Evolutionary conservation across 2,797 vertebrate genomes (phyloP).

Genomic region (Euthynnus affinis): DNA sequence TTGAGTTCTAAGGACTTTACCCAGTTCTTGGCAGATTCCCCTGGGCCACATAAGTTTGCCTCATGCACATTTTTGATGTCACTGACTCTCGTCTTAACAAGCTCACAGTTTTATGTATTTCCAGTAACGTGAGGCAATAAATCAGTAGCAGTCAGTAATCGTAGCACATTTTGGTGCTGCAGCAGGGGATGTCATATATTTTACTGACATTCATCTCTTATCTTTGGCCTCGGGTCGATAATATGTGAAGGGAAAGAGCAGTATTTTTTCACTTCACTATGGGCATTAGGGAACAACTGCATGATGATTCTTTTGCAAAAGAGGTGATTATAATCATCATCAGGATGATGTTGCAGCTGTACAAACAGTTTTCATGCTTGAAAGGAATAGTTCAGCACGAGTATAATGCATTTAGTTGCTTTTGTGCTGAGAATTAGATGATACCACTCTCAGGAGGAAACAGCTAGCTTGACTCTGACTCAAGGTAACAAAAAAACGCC

Average conservation of each 20-base stretch:
- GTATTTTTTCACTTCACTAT: not conserved
- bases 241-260: not conserved
- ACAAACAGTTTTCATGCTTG: not conserved
- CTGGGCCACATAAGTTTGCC: constrained; percentile 58
- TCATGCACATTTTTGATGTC: constrained; percentile 43
- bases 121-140: constrained; percentile 39
- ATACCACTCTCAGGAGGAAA: too few species aligned
- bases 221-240: constrained; percentile 1
- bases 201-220: constrained; percentile 7
- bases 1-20: constrained; percentile 54
- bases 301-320: constrained; percentile 1
- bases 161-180: constrained; percentile 15
- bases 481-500: too few species aligned
- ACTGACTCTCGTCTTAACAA: constrained; percentile 28
- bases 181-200: not conserved
- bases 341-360: not conserved
- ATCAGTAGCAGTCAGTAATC: constrained; percentile 42
- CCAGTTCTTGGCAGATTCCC: constrained; percentile 57
- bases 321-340: not conserved
- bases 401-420: not conserved
- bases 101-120: constrained; percentile 27
- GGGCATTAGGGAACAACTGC: not conserved
- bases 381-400: not conserved
- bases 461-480: too few species aligned
- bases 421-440: too few species aligned